Evolutionary conservation across 2,888 invertebrate species (phyloP).

Genomic region (Sabellastarte sp.): DNA sequence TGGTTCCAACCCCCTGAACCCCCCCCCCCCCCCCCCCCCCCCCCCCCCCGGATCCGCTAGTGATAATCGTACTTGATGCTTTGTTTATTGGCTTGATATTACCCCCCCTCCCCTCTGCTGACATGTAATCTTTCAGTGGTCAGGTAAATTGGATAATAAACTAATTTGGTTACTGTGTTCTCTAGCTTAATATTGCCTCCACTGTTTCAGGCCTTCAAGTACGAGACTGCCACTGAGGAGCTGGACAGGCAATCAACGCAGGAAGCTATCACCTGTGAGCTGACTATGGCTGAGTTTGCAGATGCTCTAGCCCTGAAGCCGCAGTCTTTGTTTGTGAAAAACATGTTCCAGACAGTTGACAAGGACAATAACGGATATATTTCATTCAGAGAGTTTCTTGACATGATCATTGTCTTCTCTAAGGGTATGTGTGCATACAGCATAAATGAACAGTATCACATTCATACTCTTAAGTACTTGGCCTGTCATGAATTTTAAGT

Average conservation of each 20-base stretch:
- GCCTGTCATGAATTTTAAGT: not conserved
- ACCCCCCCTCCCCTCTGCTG: too few relatives aligned
- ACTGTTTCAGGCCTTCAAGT: conserved; percentile 41
- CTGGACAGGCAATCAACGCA: conserved; percentile 41
- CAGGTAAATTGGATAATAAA: too few relatives aligned
- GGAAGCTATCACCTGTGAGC: conserved; percentile 63
- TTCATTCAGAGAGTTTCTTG: conserved; percentile 67
- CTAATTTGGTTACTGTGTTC: too few relatives aligned
- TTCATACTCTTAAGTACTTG: not conserved
- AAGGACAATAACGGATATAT: conserved; percentile 67
- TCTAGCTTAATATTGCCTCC: too few relatives aligned
- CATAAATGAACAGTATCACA: not conserved
- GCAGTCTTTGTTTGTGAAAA: conserved; percentile 64
- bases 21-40: too few relatives aligned
- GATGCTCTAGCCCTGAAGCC: conserved; percentile 65
- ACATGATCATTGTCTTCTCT: conserved; percentile 66
- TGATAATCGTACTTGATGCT: too few relatives aligned
- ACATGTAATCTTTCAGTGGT: too few relatives aligned
- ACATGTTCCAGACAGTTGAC: conserved; percentile 66
- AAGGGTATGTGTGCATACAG: conserved; percentile 62
- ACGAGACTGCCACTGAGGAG: conserved; percentile 20
- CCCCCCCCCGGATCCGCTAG: too few relatives aligned
- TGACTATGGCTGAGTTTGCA: conserved; percentile 66
- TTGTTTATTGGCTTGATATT: too few relatives aligned
- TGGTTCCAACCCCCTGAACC: too few relatives aligned